Evolutionary conservation across 2,797 vertebrate genomes (phyloP), one percentile per base, ranked within the genome.

Genomic region (Pseudochirops corinnae): DNA sequence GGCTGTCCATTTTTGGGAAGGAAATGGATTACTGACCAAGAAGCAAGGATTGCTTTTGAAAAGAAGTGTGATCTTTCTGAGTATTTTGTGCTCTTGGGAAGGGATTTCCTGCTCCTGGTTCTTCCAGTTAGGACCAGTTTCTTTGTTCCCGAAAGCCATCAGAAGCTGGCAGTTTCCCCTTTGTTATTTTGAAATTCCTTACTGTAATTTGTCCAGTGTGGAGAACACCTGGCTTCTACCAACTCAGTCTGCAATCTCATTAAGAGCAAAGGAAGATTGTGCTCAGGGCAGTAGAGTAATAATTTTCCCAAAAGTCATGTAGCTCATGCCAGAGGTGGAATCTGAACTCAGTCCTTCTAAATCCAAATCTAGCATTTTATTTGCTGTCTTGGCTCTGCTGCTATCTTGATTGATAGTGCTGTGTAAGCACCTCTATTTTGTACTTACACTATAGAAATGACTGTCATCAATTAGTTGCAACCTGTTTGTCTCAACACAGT

Each of bases 401-500:
- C 56, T 57, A 7, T 57, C 56, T 57, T 57, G 21, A 24, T 57
- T 7, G 56, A 57, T 57, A 1, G 6, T 6, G 7, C 24, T 24
- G 56, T 57, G 24, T 57, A 57, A 57, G 24, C 56, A 26, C 24
- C n/a, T 52, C 96, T 94, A 28, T 95, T 96, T 96, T 39, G 33
- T 95, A 74, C 39, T 94, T 0, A 21, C 39, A 21, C 33, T 94
- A 12, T 93, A 56, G 56, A 95, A 95, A 87, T 1, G 62, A 13
- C 5, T 4, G 50, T 93, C 57, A 12, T 90, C 90, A 93, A 94
- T 53, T 58, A 96, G 14, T 91, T 95, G 14, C 55, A 93, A 91
- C 95, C 91, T 62, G 82, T 95, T 96, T 96, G 60, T 94, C 24
- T 94, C 2, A 94, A 90, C 33, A 90, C 87, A 90, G 0, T 5